Evolutionary conservation across 2,888 invertebrate species (phyloP), one percentile per base, ranked within the genome.

Genomic region (Linnaemya vulpina): DNA sequence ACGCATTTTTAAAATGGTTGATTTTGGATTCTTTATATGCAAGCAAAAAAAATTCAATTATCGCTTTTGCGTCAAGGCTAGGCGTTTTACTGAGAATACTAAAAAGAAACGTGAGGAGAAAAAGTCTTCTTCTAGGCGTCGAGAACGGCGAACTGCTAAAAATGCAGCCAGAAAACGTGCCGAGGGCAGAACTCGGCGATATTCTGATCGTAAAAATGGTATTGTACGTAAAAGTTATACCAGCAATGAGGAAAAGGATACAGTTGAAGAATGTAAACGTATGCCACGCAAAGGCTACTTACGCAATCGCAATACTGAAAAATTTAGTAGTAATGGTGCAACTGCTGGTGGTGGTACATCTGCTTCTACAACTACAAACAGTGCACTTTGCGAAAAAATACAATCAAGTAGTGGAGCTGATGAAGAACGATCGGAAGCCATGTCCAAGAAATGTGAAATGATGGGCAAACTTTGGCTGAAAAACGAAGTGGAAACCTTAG

Each of bases 391-490:
- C 51, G 91, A 92, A 78, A 91, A 91, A 73, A 86, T 90, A 0
- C 91, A 90, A 65, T 91, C 92, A 4, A 92, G 92, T 86, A 92
- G 92, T 83, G 92, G 92, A 0, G 92, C 92, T 3, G 92, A 92
- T 77, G 92, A 92, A 70, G 92, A 92, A 76, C 91, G 92, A 30
- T 92, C 92, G 5, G 92, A 92, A 74, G 91, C 92, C 0, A 89
- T 90, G 88, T 88, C 90, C 7, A 91, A 91, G 77, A 90, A 91
- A 84, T 92, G 91, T 62, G 92, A 92, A 84, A 89, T 97, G 73
- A 96, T 98, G 95, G 98, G 98, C 3, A 96, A 96, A 88, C 93
- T 98, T 79, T 97, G 98, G 96, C 93, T 98, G 75, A 95, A 95
- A 88, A 96, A 97, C 8, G 98, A 97, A 91, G 98, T 98, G 20